Conservation (phyloP, 2,797 vertebrate genomes). For the Pipistrellus kuhlii region DNA sequence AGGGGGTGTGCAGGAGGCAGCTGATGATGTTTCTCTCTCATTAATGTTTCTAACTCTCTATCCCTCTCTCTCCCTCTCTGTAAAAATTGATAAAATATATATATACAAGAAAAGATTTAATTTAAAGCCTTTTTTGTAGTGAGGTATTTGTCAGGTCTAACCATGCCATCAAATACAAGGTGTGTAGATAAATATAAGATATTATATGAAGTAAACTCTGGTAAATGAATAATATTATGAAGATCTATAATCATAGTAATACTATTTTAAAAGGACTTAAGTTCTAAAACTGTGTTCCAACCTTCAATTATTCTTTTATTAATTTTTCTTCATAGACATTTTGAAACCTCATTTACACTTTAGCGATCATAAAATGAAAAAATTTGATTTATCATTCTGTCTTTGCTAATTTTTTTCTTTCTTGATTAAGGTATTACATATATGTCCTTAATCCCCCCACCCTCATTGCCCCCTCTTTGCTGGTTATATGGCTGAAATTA, state of each 20-base stretch:
- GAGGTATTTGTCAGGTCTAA: conserved; percentile 35
- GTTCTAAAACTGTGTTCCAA: neutral
- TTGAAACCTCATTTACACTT: neutral
- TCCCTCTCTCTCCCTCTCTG: too few relatives aligned
- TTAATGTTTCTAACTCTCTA: too few relatives aligned
- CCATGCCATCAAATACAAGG: conserved; percentile 43
- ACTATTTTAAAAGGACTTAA: neutral
- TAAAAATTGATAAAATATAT: too few relatives aligned
- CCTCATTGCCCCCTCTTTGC: neutral
- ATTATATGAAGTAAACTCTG: neutral
- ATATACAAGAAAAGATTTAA: conserved; percentile 46
- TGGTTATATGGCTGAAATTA: neutral
- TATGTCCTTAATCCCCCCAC: too few relatives aligned
- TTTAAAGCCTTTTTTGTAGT: conserved; percentile 45
- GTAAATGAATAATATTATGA: neutral
- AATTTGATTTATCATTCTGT: neutral
- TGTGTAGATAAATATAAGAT: neutral
- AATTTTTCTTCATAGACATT: neutral
- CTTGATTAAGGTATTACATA: too few relatives aligned
- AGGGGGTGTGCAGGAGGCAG: too few relatives aligned
- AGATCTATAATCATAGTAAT: neutral
- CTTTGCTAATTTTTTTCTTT: neutral
- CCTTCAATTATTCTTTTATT: neutral
- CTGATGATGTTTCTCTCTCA: too few relatives aligned
- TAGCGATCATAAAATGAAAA: neutral